These are phyloP conservation scores for Tuta absoluta DNA, from an alignment of 2,888 invertebrate genomes.

Conservation along the genomic window DNA sequence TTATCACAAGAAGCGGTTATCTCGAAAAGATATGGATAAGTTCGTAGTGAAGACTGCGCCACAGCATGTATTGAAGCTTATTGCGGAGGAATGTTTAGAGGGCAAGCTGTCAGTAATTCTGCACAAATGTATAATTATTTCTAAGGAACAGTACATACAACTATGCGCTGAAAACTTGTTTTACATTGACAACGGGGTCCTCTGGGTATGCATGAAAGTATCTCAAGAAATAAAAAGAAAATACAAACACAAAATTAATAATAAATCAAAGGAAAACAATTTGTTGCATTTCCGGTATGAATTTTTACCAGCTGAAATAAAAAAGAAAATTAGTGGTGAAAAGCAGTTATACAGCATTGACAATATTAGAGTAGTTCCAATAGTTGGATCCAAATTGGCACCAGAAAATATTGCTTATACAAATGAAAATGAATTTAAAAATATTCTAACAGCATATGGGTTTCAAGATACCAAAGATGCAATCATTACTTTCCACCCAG, in stretches of 20 bases:
- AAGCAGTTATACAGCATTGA: slow-evolving; percentile 45
- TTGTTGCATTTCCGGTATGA: slow-evolving; percentile 55
- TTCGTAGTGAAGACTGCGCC: slow-evolving; percentile 59
- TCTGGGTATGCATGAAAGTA: slow-evolving; percentile 69
- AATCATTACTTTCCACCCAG: slow-evolving; percentile 62
- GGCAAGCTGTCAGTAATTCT: slow-evolving; percentile 54
- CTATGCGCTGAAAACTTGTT: slow-evolving; percentile 72
- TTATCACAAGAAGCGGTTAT: slow-evolving; percentile 44
- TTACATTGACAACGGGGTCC: slow-evolving; percentile 68
- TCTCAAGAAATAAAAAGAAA: slow-evolving; percentile 53
- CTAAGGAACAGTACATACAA: slow-evolving; percentile 66
- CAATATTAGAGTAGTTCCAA: slow-evolving; percentile 63
- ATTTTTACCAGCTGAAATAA: slow-evolving; percentile 63
- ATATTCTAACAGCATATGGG: slow-evolving; percentile 58
- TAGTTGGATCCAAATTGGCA: slow-evolving; percentile 59
- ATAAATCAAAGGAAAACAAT: slow-evolving; percentile 30
- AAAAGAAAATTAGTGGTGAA: slow-evolving; percentile 64
- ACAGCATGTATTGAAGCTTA: slow-evolving; percentile 44
- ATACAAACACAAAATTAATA: slow-evolving; percentile 43
- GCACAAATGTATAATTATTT: slow-evolving; percentile 67
- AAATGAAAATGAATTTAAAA: slow-evolving; percentile 65
- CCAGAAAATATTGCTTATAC: slow-evolving; percentile 52
- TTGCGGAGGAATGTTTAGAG: slow-evolving; percentile 54
- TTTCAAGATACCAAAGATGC: slow-evolving; percentile 47
- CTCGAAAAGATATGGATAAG: slow-evolving; percentile 51